These are phyloP conservation scores for Bucorvus abyssinicus DNA, from an alignment of 2,797 vertebrate species.

Conservation along the genomic window DNA sequence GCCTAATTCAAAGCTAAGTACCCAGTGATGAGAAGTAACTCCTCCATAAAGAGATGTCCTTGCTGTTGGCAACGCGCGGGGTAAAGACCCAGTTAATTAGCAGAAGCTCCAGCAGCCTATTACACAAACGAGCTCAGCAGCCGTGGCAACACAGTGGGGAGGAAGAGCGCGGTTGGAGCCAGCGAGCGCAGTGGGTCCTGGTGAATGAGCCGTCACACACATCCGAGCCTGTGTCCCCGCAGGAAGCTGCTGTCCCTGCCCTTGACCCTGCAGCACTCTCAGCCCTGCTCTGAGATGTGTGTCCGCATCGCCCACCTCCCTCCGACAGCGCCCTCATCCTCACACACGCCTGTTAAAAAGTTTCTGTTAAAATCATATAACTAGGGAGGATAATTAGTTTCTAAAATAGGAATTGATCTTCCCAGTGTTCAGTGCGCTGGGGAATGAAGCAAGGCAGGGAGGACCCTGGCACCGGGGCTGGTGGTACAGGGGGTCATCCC, in stretches of 20 bases:
- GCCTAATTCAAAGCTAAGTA: background rate
- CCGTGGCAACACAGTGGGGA: background rate
- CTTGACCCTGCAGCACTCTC: background rate
- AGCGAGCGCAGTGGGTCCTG: rapidly evolving
- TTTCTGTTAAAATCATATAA: background rate
- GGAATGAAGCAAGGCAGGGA: background rate
- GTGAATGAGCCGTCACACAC: background rate
- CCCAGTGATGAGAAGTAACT: background rate
- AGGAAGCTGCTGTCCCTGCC: background rate
- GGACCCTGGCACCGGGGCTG: background rate
- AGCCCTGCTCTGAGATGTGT: background rate
- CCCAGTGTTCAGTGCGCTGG: background rate
- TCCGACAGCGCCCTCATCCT: background rate
- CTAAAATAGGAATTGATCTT: background rate
- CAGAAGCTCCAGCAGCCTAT: background rate
- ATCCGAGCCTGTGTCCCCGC: rapidly evolving
- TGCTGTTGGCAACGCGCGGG: rapidly evolving
- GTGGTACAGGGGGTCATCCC: background rate
- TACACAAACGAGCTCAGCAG: background rate
- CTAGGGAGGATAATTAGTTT: background rate
- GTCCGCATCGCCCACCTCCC: background rate
- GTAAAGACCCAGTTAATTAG: background rate
- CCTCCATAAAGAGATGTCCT: background rate
- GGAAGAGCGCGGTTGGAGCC: background rate
- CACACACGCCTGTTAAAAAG: rapidly evolving